Evolutionary conservation across 2,113 vertebrate species (phyloP).

Genomic region (Manacus vitellinus): DNA sequence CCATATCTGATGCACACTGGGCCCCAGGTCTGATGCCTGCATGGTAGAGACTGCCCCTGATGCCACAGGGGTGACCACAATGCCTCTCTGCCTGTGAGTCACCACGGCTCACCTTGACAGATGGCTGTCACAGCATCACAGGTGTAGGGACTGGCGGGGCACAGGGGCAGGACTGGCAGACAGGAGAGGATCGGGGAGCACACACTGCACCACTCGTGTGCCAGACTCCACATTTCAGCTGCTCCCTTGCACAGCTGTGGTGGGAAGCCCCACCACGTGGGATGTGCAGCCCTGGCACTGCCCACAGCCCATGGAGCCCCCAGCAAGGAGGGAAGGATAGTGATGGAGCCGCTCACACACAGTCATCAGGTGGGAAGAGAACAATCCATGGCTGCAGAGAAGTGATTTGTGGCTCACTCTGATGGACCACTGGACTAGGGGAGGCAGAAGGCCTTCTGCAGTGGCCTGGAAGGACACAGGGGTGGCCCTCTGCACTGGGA

Average conservation of each 20-base stretch:
- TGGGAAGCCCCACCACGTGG: accelerated
- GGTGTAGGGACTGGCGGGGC: background rate
- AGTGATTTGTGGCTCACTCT: background rate
- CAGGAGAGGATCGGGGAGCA: background rate
- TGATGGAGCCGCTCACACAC: accelerated
- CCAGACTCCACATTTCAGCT: background rate
- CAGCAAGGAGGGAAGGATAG: background rate
- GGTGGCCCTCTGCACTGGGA: background rate
- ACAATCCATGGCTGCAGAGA: background rate
- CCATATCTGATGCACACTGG: accelerated
- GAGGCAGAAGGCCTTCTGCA: background rate
- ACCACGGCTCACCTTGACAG: accelerated
- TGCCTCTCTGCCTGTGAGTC: background rate
- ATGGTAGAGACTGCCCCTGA: accelerated
- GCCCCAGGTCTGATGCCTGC: background rate
- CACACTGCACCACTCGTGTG: accelerated
- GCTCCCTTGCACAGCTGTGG: accelerated
- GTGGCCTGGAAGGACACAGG: background rate
- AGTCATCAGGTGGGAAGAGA: background rate
- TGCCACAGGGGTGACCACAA: accelerated
- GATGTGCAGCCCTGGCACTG: background rate
- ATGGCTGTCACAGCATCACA: background rate
- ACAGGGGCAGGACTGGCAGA: background rate
- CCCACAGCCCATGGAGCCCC: accelerated
- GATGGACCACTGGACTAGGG: accelerated